Evolutionary conservation across 2,888 invertebrate genomes (phyloP).

Genomic region (Diplolepis rosae): DNA sequence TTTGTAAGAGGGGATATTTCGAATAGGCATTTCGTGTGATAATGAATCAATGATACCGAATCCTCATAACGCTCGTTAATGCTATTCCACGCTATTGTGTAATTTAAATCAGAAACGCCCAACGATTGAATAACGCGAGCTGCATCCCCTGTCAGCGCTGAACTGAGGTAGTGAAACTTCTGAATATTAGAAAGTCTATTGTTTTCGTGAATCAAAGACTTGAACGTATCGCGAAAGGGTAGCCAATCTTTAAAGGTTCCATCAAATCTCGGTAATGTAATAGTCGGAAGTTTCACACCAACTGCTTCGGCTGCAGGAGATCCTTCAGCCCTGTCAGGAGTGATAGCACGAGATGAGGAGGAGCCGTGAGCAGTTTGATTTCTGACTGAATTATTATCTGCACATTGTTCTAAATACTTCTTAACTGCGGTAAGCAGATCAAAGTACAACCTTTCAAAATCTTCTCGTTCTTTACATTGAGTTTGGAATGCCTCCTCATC

Average conservation of each 20-base stretch:
- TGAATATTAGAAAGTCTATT: not conserved
- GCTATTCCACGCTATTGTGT: not conserved
- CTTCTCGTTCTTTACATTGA: not conserved
- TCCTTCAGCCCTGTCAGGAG: not conserved
- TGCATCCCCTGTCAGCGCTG: not conserved
- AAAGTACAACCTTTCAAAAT: not conserved
- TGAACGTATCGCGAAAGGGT: not conserved
- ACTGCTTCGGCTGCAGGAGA: not conserved
- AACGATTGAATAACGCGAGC: not conserved
- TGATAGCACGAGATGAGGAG: no score
- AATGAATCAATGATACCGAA: not conserved
- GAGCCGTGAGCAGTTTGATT: not conserved
- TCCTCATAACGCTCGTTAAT: constrained; percentile 13
- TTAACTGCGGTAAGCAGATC: not conserved
- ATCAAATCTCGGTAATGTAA: not conserved
- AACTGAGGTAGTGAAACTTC: not conserved
- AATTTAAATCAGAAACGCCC: not conserved
- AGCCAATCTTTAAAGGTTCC: not conserved
- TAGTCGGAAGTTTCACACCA: not conserved
- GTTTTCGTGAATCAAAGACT: not conserved
- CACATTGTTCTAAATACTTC: not conserved
- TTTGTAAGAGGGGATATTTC: not conserved
- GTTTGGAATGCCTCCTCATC: not conserved
- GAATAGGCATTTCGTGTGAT: not conserved
- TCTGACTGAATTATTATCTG: not conserved